These are phyloP conservation scores for Dynastes grantii DNA, from an alignment of 2,888 invertebrate genomes.

Conservation along the genomic window DNA sequence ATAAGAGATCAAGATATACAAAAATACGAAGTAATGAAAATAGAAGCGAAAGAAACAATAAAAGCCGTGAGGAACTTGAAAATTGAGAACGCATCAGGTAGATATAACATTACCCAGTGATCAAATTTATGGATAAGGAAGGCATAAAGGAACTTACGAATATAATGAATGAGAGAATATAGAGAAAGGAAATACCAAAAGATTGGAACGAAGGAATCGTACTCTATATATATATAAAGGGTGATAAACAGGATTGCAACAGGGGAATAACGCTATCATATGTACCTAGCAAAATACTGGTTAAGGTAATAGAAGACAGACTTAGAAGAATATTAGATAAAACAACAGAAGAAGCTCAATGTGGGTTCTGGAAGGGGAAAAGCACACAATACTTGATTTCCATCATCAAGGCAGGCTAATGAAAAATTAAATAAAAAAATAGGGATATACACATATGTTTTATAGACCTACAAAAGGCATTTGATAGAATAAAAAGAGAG, in stretches of 20 bases:
- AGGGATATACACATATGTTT: constrained; percentile 24
- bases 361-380: background rate
- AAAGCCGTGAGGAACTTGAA: background rate
- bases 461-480: constrained; percentile 32
- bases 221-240: background rate
- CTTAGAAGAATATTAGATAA: background rate
- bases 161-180: background rate
- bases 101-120: background rate
- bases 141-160: background rate
- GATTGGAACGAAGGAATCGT: background rate
- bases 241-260: background rate
- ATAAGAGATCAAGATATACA: background rate
- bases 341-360: background rate
- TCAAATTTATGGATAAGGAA: background rate
- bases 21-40: background rate
- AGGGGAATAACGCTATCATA: background rate
- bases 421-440: constrained; percentile 22
- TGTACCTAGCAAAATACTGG: background rate
- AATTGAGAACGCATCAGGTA: background rate
- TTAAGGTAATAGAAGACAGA: background rate
- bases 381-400: background rate
- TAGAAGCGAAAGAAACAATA: background rate
- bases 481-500: constrained; percentile 23
- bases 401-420: background rate
- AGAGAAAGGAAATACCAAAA: background rate